These are phyloP conservation scores for Chaitophorus viminalis DNA, from an alignment of 2,888 invertebrate genomes.

Conservation along the genomic window DNA sequence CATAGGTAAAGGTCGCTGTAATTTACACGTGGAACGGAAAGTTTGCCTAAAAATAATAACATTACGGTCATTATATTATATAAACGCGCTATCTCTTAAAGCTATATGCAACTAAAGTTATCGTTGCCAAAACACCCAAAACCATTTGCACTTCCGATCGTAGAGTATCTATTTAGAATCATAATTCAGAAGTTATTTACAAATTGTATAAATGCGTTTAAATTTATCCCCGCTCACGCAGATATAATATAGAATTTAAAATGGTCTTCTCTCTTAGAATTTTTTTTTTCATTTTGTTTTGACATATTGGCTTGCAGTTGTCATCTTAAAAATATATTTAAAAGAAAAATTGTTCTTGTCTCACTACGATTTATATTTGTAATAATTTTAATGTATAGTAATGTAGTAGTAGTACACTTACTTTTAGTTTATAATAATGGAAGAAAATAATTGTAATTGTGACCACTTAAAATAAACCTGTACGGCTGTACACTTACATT, in stretches of 20 bases:
- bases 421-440: neutral
- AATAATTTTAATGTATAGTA: neutral
- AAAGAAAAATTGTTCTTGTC: neutral
- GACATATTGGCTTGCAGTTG: neutral
- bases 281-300: neutral
- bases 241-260: neutral
- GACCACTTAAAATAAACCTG: neutral
- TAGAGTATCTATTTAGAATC: constrained; percentile 27
- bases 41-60: constrained; percentile 49
- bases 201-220: neutral
- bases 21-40: constrained; percentile 22
- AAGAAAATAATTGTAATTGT: neutral
- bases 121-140: constrained; percentile 39
- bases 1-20: constrained; percentile 32
- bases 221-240: constrained; percentile 34
- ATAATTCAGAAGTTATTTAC: neutral
- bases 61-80: neutral
- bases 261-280: neutral
- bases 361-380: neutral
- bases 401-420: too few relatives aligned
- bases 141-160: constrained; percentile 18
- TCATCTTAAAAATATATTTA: constrained; percentile 17
- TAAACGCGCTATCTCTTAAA: neutral
- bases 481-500: too few relatives aligned
- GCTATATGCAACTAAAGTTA: neutral